A percentile compares a stretch with the other conserved stretches of the same genome.
Evolutionary conservation across 2,888 invertebrate species (phyloP).

Genomic region (Psylliodes chrysocephalus): DNA sequence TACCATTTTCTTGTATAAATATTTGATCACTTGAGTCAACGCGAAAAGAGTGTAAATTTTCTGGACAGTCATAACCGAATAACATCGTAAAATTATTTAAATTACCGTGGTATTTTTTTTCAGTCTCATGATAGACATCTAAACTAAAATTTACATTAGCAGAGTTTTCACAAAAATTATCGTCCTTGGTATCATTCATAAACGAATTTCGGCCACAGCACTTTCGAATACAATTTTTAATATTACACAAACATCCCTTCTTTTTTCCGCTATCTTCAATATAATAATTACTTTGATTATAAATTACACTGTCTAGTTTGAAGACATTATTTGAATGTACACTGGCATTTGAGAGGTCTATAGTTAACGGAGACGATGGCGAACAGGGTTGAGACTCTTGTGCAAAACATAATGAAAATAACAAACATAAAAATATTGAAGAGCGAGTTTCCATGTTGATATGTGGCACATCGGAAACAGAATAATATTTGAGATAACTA

Average conservation of each 20-base stretch:
- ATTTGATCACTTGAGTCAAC: background rate
- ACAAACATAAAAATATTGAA: background rate
- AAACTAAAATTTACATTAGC: background rate
- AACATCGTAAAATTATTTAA: background rate
- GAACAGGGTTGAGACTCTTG: background rate
- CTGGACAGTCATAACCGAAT: background rate
- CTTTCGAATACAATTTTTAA: slow-evolving; percentile 1
- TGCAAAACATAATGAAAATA: background rate
- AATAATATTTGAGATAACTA: no score
- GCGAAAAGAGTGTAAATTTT: background rate
- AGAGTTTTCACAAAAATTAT: background rate
- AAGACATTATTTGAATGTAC: slow-evolving; percentile 5
- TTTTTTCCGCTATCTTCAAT: background rate
- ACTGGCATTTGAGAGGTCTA: slow-evolving; percentile 32
- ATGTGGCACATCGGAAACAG: background rate
- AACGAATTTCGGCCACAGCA: background rate
- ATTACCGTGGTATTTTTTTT: background rate
- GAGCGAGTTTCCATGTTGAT: background rate
- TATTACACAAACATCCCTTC: slow-evolving; percentile 6
- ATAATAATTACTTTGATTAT: background rate
- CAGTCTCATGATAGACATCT: background rate
- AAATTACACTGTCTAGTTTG: slow-evolving; percentile 19
- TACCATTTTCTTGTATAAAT: slow-evolving; percentile 7
- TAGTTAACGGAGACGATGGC: background rate
- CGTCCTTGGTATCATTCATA: background rate